phyloP scores from a whole-genome alignment of 2,888 invertebrate species.

The Dicycla oo region DNA sequence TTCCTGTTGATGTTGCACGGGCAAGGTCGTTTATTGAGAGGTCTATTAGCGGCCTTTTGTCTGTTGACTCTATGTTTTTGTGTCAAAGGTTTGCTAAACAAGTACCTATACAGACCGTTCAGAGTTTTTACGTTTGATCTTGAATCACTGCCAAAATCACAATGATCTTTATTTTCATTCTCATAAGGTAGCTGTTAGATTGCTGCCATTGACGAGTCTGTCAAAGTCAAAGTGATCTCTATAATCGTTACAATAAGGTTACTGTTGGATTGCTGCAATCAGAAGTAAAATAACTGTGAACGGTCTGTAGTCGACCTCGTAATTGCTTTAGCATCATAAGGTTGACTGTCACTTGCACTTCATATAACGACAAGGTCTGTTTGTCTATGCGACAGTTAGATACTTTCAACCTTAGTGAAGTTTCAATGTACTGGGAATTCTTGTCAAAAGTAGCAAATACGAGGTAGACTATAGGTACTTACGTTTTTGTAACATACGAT shows the following conservation, averaged over 20 bases:
- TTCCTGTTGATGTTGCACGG: neutral
- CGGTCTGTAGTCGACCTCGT: neutral
- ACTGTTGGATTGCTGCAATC: no score
- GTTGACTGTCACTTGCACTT: neutral
- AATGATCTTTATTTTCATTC: no score
- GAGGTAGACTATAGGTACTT: neutral
- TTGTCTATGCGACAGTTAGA: neutral
- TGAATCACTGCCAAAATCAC: no score
- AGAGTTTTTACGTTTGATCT: no score
- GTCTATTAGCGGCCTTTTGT: neutral
- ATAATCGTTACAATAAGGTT: no score
- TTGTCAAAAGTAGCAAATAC: neutral
- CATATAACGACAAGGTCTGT: neutral
- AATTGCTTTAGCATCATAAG: neutral
- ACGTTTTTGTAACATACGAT: neutral
- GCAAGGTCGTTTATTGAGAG: neutral
- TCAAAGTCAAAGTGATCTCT: no score
- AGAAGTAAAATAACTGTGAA: no score
- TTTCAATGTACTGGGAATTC: neutral
- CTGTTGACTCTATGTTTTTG: neutral
- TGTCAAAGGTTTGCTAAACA: neutral
- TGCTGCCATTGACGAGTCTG: no score
- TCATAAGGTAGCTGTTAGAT: no score
- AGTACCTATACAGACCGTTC: neutral
- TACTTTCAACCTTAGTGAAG: neutral